Base-by-base conservation (phyloP, 2,888 invertebrate genomes). In the Agrotis clavis region DNA sequence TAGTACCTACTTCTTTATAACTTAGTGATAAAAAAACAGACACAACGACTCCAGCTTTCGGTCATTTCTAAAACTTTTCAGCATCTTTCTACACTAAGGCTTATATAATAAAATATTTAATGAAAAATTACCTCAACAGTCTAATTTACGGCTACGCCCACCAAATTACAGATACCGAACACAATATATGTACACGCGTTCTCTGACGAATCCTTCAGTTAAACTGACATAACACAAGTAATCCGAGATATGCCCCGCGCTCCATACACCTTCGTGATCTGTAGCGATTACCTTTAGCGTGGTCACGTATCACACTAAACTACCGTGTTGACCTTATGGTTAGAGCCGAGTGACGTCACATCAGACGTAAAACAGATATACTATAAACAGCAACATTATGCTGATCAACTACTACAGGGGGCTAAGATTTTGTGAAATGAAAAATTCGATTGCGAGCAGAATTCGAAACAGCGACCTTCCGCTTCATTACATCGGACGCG, bases 251-350 rank as follows among this genome's bases (percentile, higher is more conserved):
- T 30, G 25, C 18, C 21, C 47, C 48, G 16, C 19, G 25, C 19
- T 21, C 47, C 41, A 9, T 25, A 25, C 51, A 19, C 18, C 30
- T 54, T 25, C 71, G 78, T 74, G 78, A 77, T 77, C 47, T 19
- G 21, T 45, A 21, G 47, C 71, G 6, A 63, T 78, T 61, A 63
- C 78, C 19, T 71, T 41, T 25, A 35, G 0, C 25, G 16, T 54
- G 59, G 77, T 71, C 63, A 75, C 57, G 41, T 64, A 64, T 60
- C 63, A 61, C 54, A 54, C 57, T 59, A 77, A 57, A 74, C 59
- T 45, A 21, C 7, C 48, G 25, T 57, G 56, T 81, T 69, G 66
- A 64, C 78, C 75, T 63, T 64, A 60, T 45, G 18, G 47, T 78
- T 71, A 78, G 50, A 48, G 54, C 30, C 25, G 16, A 35, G 35